Conservation (phyloP, 2,113 vertebrate genomes). For the Monopterus albus region DNA sequence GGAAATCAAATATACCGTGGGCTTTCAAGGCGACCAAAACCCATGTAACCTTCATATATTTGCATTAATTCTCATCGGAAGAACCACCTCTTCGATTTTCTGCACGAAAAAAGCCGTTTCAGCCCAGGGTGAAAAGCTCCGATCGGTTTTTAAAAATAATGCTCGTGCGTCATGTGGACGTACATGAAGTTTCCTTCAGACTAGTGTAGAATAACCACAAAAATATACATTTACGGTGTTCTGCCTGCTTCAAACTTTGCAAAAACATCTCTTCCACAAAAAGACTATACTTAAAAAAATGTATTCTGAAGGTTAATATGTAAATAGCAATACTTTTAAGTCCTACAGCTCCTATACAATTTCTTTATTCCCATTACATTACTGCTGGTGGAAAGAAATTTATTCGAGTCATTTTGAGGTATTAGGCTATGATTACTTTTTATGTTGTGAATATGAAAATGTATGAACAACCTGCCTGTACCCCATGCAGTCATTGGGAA, state of each 20-base stretch:
- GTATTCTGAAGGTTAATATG: neutral
- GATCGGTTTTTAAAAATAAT: slow-evolving; percentile 81
- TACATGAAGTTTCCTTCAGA: slow-evolving; percentile 57
- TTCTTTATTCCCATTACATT: too few species aligned
- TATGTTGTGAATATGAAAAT: too few species aligned
- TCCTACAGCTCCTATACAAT: too few species aligned
- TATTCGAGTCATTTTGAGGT: too few species aligned
- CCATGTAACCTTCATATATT: slow-evolving; percentile 71
- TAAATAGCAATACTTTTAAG: neutral
- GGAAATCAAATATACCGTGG: slow-evolving; percentile 85
- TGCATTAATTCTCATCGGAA: slow-evolving; percentile 64
- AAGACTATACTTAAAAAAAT: neutral
- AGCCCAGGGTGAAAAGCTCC: slow-evolving; percentile 76
- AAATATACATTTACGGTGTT: neutral
- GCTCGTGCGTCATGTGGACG: slow-evolving; percentile 82
- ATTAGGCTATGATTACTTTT: too few species aligned
- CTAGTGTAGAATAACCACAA: slow-evolving; percentile 65
- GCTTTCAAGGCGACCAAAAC: slow-evolving; percentile 80
- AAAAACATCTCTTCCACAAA: neutral
- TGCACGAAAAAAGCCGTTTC: slow-evolving; percentile 74
- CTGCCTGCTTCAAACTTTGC: slow-evolving; percentile 11
- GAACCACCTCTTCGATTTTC: slow-evolving; percentile 60
- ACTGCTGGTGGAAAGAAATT: too few species aligned
- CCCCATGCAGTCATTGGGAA: too few species aligned
- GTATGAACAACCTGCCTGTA: too few species aligned